These are phyloP conservation scores for Anastatus disparis DNA, from an alignment of 1,140 invertebrate species.

Conservation along the genomic window DNA sequence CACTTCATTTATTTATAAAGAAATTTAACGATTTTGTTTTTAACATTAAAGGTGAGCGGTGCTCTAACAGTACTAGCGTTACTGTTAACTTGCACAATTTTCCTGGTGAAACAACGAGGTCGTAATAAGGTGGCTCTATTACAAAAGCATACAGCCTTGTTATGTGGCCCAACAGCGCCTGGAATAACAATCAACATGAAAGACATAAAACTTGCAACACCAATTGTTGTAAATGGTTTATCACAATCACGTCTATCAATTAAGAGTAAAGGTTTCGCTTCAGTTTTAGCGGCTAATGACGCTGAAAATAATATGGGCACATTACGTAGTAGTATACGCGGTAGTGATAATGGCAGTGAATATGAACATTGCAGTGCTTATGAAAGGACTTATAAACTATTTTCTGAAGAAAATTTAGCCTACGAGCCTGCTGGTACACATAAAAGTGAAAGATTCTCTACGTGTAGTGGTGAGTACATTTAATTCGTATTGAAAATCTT, in stretches of 20 bases:
- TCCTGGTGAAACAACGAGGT: slow-evolving; percentile 78
- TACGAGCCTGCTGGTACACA: slow-evolving; percentile 45
- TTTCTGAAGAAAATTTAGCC: slow-evolving; percentile 54
- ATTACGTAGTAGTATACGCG: slow-evolving; percentile 43
- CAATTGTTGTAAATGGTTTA: slow-evolving; percentile 68
- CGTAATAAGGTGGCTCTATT: slow-evolving; percentile 76
- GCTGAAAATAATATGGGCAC: slow-evolving; percentile 29
- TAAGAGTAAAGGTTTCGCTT: slow-evolving; percentile 56
- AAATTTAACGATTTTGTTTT: no score
- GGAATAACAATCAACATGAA: slow-evolving; percentile 76
- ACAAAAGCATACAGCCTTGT: slow-evolving; percentile 75
- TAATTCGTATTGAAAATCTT: background rate
- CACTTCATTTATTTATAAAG: no score
- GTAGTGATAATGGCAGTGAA: slow-evolving; percentile 53
- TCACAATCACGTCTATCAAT: slow-evolving; percentile 66
- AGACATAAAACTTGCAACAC: slow-evolving; percentile 72
- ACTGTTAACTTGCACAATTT: slow-evolving; percentile 74
- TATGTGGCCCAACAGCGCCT: slow-evolving; percentile 62
- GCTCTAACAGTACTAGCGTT: slow-evolving; percentile 79
- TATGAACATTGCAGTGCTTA: slow-evolving; percentile 57
- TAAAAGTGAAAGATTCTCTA: slow-evolving; percentile 48
- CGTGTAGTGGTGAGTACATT: slow-evolving; percentile 50
- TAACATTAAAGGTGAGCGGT: slow-evolving; percentile 85
- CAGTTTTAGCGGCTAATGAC: slow-evolving; percentile 21
- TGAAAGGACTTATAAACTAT: slow-evolving; percentile 58